Percentiles rank a stretch among this genome's conserved stretches.
Evolutionary conservation across 2,797 vertebrate genomes (phyloP).

Genomic region (Picus viridis): DNA sequence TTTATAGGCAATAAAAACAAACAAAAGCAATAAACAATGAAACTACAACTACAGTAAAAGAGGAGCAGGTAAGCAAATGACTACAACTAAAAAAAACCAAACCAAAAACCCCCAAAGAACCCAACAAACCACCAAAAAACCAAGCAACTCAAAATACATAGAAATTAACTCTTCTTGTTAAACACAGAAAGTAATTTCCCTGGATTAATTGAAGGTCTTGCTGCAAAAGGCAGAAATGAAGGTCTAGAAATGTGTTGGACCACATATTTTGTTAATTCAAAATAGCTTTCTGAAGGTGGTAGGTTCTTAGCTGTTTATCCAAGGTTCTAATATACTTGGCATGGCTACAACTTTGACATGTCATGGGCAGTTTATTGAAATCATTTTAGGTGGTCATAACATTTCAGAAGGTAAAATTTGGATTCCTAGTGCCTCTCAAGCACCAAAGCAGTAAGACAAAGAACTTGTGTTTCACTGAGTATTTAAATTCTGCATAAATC

Average conservation of each 20-base stretch:
- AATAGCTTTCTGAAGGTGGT: neutral
- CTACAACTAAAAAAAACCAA: too few species aligned
- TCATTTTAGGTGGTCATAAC: neutral
- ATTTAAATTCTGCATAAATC: neutral
- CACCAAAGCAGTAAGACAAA: neutral
- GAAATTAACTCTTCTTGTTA: neutral
- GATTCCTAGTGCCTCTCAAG: neutral
- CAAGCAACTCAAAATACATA: neutral
- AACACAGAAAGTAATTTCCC: rapidly evolving
- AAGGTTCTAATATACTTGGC: neutral
- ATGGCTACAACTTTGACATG: neutral
- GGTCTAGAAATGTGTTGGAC: neutral
- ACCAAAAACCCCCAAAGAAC: neutral
- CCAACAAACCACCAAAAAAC: too few species aligned
- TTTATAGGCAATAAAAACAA: neutral
- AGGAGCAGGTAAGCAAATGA: too few species aligned
- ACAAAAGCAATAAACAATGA: too few species aligned
- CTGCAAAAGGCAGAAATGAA: neutral
- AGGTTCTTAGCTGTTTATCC: neutral
- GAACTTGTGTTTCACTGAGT: neutral
- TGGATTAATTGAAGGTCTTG: neutral
- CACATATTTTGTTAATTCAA: neutral
- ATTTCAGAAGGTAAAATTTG: neutral
- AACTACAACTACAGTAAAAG: too few species aligned
- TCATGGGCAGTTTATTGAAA: neutral